Evolutionary conservation across 2,113 vertebrate species (phyloP).

Genomic region (Thalassoma bifasciatum): DNA sequence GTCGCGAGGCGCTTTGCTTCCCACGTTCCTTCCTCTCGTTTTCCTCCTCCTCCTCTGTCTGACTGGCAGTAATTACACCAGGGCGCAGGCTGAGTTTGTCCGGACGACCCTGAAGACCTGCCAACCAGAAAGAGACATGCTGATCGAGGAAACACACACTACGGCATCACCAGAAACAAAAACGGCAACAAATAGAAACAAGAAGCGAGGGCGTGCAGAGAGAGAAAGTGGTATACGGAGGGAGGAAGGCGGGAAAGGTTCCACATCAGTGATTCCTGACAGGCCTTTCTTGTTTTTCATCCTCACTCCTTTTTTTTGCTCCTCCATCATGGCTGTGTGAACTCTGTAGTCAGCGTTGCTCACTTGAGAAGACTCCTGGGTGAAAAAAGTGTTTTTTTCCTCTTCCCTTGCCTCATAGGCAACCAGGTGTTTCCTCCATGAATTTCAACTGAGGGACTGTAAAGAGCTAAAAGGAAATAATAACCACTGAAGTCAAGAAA

Average conservation of each 20-base stretch:
- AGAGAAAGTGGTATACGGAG: background rate
- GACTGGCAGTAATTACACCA: constrained; percentile 80
- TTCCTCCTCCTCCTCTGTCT: constrained; percentile 61
- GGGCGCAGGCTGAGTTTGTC: constrained; percentile 56
- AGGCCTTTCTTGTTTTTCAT: constrained; percentile 50
- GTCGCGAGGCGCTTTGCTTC: constrained; percentile 61
- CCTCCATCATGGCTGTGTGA: constrained; percentile 47
- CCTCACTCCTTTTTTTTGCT: constrained; percentile 37
- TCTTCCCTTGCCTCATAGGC: constrained; percentile 7
- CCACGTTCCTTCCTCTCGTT: constrained; percentile 58
- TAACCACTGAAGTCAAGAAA: no score
- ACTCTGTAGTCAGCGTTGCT: constrained; percentile 48
- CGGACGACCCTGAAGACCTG: constrained; percentile 54
- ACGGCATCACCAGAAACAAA: constrained; percentile 39
- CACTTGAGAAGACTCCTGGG: constrained; percentile 24
- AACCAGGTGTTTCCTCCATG: constrained; percentile 39
- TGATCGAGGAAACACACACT: constrained; percentile 17
- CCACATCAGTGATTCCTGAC: constrained; percentile 63
- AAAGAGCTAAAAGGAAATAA: background rate
- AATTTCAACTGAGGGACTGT: background rate
- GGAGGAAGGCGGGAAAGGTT: constrained; percentile 42
- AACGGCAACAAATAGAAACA: constrained; percentile 35
- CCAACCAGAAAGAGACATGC: constrained; percentile 43
- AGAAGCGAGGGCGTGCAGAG: constrained; percentile 8
- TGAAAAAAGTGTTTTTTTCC: constrained; percentile 35